Evolutionary conservation across 2,797 vertebrate genomes (phyloP), one percentile per base, ranked within the genome.

Genomic region (Pseudochromis fuscus): DNA sequence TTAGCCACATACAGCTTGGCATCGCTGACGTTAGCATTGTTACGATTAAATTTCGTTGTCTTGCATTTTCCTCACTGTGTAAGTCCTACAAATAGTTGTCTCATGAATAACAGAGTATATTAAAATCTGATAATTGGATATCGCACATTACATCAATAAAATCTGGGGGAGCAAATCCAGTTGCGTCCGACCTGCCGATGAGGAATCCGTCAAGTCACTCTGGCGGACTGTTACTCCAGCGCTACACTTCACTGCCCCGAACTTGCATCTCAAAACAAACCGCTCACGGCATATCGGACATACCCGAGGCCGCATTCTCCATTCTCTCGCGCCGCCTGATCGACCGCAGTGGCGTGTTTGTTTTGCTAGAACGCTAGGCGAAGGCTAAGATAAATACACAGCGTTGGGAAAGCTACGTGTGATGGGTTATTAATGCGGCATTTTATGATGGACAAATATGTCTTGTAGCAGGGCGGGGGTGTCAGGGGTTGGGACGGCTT

Each of bases 381-480:
- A 69, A 72, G 40, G 63, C 75, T 67, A 69, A 77, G 70, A 83
- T 75, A 87, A 82, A 87, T 68, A 84, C 40, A 81, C 75, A 67
- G 70, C 60, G 1, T 70, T 77, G 77, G 77, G 82, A 84, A 89
- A 75, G 86, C 76, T 68, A 51, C 55, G 31, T 69, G 79, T 77
- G 86, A 90, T 79, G 80, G 69, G 64, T 75, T 86, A 85, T 86
- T 88, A 87, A 87, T 79, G 74, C 55, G 0, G 81, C 74, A 63
- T 79, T 89, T 88, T 88, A 85, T 85, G 72, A 84, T 51, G 71
- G 82, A 86, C 86, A 86, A 84, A 81, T 81, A 87, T 77, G 80
- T 88, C 79, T 84, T 60, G 77, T 67, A 60, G 76, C 57, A 67
- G 78, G 67, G 69, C 45, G 69, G 71, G 63, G 65, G 78, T 63